A percentile compares a stretch with the other conserved stretches of the same genome.
Conservation (phyloP, 2,113 vertebrate genomes). For the Antechinus flavipes region DNA sequence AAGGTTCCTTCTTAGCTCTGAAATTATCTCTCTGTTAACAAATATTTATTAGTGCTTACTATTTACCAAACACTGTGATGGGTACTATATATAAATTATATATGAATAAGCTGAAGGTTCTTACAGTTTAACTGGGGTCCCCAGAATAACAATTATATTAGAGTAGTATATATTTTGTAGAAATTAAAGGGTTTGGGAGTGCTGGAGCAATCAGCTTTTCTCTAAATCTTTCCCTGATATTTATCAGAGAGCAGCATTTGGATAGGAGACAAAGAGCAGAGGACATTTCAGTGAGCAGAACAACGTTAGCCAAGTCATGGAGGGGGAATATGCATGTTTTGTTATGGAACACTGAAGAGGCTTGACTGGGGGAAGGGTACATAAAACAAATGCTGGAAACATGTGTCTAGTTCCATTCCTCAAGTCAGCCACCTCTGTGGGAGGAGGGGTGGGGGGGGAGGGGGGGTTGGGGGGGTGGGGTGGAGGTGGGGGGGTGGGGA, state of each 20-base stretch:
- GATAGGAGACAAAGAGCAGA: background rate
- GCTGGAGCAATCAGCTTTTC: background rate
- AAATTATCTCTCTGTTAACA: background rate
- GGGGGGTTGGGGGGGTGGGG: too few relatives aligned
- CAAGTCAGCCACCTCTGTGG: background rate
- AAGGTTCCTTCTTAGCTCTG: conserved; percentile 32
- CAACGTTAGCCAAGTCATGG: background rate
- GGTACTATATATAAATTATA: background rate
- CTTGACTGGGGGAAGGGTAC: background rate
- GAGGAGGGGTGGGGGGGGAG: background rate
- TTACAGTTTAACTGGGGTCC: background rate
- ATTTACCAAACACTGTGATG: background rate
- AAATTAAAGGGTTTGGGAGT: conserved; percentile 18
- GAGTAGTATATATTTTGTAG: background rate
- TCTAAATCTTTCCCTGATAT: background rate
- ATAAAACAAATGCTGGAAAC: background rate
- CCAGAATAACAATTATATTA: background rate
- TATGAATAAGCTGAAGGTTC: background rate
- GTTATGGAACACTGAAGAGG: background rate
- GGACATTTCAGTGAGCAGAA: background rate
- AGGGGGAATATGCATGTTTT: background rate
- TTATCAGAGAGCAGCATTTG: background rate
- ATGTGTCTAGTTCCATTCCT: background rate
- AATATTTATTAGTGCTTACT: background rate
- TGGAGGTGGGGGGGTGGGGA: too few relatives aligned